Evolutionary conservation across 2,113 vertebrate species (phyloP).

Genomic region (Colius striatus): DNA sequence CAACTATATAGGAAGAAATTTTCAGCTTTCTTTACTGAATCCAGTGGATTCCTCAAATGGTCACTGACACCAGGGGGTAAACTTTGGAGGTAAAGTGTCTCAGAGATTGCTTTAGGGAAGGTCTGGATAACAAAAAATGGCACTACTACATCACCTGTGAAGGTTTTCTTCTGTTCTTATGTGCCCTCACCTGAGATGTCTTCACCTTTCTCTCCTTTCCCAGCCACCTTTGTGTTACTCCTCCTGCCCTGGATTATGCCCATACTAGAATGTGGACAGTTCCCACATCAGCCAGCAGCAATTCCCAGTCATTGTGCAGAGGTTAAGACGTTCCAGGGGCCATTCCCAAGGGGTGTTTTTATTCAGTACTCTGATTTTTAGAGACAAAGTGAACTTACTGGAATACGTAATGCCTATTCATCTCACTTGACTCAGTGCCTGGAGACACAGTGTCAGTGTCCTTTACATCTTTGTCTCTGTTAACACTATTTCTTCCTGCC

Average conservation of each 20-base stretch:
- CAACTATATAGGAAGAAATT: background rate
- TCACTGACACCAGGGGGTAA: background rate
- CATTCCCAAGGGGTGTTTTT: background rate
- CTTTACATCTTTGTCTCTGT: background rate
- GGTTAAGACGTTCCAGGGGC: background rate
- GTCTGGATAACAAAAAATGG: background rate
- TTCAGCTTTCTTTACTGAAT: background rate
- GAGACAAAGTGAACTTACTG: background rate
- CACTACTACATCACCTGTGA: background rate
- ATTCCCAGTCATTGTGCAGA: background rate
- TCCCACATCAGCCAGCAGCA: accelerated
- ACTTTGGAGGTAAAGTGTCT: background rate
- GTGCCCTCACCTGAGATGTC: background rate
- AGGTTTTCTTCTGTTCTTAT: background rate
- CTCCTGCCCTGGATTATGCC: background rate
- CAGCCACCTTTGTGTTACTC: background rate
- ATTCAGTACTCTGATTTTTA: background rate
- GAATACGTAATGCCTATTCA: background rate
- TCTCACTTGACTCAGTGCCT: background rate
- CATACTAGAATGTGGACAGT: accelerated
- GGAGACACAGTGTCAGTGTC: background rate
- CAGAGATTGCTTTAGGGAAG: accelerated
- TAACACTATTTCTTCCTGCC: background rate
- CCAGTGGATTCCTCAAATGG: background rate
- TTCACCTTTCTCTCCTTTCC: background rate